phyloP scores from a whole-genome alignment of 2,888 invertebrate species.

The Lycaena phlaeas region DNA sequence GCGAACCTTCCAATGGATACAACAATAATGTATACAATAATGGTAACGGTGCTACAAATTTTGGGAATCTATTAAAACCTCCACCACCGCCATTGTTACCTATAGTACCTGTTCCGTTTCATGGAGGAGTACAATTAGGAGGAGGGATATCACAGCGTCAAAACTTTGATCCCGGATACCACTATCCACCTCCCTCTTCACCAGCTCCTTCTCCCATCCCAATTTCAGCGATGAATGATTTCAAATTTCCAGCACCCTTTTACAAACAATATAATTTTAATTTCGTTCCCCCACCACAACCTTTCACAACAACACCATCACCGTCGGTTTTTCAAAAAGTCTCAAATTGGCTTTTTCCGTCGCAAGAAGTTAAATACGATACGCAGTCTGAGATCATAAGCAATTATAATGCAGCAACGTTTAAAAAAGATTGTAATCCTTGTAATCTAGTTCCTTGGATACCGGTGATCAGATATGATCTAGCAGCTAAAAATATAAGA shows the following conservation, averaged over 20 bases:
- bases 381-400: constrained; percentile 25
- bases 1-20: constrained; percentile 38
- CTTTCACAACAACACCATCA: constrained; percentile 51
- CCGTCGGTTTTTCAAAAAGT: constrained; percentile 74
- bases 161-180: constrained; percentile 42
- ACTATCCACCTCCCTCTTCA: constrained; percentile 42
- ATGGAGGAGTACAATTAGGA: constrained; percentile 27
- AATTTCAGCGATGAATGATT: constrained; percentile 31
- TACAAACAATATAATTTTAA: constrained; percentile 64
- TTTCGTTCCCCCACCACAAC: constrained; percentile 58
- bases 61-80: constrained; percentile 54
- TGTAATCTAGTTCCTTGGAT: constrained; percentile 89
- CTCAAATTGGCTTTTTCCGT: constrained; percentile 75
- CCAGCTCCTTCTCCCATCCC: constrained; percentile 27
- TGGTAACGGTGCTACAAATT: constrained; percentile 37
- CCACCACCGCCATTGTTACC: constrained; percentile 52
- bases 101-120: constrained; percentile 53
- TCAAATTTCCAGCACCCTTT: constrained; percentile 60
- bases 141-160: constrained; percentile 43
- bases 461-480: constrained; percentile 75
- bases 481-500: constrained; percentile 44
- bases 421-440: constrained; percentile 78
- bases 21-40: constrained; percentile 23
- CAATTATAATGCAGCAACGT: constrained; percentile 35
- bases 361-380: constrained; percentile 46